These are phyloP conservation scores for Odontesthes bonariensis DNA, from an alignment of 2,113 vertebrate genomes.

Conservation along the genomic window DNA sequence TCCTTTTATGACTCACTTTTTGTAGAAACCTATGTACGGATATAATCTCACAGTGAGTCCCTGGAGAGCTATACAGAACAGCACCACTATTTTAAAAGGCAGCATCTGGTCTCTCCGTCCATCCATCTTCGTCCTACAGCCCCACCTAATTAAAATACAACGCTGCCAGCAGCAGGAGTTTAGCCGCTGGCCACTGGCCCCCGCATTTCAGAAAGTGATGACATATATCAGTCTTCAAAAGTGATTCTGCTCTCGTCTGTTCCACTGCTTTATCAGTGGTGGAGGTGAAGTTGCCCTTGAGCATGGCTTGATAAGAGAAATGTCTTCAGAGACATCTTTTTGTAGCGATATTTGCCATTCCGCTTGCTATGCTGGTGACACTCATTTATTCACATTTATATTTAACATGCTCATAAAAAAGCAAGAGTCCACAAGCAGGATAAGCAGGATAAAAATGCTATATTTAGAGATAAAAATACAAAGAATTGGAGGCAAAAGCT, in stretches of 20 bases:
- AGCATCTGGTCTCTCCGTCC: conserved; percentile 47
- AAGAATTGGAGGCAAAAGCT: neutral
- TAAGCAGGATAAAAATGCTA: neutral
- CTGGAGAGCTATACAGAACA: conserved; percentile 31
- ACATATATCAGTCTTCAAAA: conserved; percentile 48
- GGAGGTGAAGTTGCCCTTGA: conserved; percentile 61
- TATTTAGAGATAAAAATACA: neutral
- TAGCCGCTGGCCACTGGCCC: conserved; percentile 34
- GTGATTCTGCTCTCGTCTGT: conserved; percentile 27
- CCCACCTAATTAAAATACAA: conserved; percentile 55
- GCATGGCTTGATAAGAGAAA: neutral
- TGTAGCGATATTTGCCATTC: neutral
- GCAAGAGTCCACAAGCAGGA: neutral
- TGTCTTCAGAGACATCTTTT: conserved; percentile 7
- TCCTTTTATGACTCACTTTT: conserved; percentile 9
- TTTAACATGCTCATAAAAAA: too few relatives aligned
- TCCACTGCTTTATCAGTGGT: conserved; percentile 32
- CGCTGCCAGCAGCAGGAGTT: conserved; percentile 53
- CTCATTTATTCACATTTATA: neutral
- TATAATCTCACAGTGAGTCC: conserved; percentile 18
- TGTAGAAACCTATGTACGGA: neutral
- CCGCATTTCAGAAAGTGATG: conserved; percentile 50
- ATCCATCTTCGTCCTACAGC: conserved; percentile 11
- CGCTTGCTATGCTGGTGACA: conserved; percentile 1
- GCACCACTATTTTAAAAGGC: conserved; percentile 65